Evolutionary conservation across 2,113 vertebrate species (phyloP).

Genomic region (Python bivittatus): DNA sequence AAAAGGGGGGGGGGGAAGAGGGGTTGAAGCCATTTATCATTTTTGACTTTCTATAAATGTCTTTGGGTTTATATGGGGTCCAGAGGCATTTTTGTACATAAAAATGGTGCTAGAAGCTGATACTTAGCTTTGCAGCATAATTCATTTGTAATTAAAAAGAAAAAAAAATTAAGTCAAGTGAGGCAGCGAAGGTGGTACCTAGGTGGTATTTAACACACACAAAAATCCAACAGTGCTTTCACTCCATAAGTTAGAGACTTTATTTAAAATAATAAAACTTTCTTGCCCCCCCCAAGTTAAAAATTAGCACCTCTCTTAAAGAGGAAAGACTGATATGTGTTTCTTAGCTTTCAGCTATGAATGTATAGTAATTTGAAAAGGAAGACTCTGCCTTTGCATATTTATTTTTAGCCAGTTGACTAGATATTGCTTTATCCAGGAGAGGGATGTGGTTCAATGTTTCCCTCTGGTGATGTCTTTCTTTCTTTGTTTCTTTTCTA

Average conservation of each 20-base stretch:
- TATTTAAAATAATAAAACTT: neutral
- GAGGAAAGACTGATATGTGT: conserved; percentile 24
- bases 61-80: no score
- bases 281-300: neutral
- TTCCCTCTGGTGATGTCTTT: conserved; percentile 2
- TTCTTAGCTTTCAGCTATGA: conserved; percentile 31
- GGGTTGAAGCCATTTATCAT: no score
- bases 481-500: neutral
- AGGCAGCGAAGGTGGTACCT: no score
- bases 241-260: neutral
- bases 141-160: no score
- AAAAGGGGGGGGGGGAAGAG: no score
- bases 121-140: no score
- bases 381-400: neutral
- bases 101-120: no score
- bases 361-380: conserved; percentile 8
- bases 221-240: neutral
- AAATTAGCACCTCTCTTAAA: conserved; percentile 33
- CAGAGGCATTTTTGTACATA: no score
- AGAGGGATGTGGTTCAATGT: neutral
- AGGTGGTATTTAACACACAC: neutral
- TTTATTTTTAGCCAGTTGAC: conserved; percentile 33
- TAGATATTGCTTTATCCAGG: conserved; percentile 33
- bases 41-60: no score
- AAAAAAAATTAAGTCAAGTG: no score